Conservation (phyloP, 2,113 vertebrate genomes). For the Python bivittatus region DNA sequence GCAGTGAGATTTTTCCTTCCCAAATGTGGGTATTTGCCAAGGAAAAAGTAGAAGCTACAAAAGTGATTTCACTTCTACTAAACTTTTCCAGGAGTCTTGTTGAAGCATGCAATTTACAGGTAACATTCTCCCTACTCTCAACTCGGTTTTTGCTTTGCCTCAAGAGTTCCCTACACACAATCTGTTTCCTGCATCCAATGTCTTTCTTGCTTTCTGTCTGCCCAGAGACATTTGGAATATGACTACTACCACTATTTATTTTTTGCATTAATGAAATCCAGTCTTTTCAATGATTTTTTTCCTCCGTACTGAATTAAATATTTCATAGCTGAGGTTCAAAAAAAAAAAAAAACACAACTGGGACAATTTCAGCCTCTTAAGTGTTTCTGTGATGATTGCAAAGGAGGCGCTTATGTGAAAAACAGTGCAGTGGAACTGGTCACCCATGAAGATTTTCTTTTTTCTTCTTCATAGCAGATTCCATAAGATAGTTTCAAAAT, state of each 20-base stretch:
- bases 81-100: background rate
- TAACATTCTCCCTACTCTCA: background rate
- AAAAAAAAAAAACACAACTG: background rate
- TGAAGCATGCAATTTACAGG: background rate
- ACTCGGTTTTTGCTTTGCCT: background rate
- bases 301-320: background rate
- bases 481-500: background rate
- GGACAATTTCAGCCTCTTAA: background rate
- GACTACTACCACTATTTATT: background rate
- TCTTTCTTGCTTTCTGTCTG: background rate
- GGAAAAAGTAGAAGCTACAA: background rate
- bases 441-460: background rate
- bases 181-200: background rate
- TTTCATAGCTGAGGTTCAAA: background rate
- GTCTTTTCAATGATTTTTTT: background rate
- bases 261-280: background rate
- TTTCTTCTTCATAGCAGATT: background rate
- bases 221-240: background rate
- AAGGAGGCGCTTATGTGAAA: background rate
- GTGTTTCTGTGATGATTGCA: background rate
- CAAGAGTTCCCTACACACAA: background rate
- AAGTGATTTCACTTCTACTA: background rate
- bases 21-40: background rate
- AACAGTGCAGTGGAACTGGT: background rate
- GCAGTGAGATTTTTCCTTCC: background rate